These are phyloP conservation scores for Syrphus vitripennis DNA, from an alignment of 2,888 invertebrate species.

Conservation along the genomic window DNA sequence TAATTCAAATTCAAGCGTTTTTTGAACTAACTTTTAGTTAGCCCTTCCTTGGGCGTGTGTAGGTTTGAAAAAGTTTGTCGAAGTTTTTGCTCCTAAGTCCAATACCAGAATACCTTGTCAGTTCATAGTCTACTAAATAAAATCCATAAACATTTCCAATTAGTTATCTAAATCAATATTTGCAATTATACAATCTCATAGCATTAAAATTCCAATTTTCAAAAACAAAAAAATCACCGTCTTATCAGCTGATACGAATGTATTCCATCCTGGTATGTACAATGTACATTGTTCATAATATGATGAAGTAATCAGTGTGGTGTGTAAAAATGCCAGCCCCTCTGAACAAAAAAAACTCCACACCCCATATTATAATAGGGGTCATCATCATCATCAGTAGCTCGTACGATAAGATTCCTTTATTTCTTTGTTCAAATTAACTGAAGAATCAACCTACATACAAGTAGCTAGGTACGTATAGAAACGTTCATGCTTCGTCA, in stretches of 20 bases:
- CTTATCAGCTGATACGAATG: not conserved
- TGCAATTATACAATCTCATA: not conserved
- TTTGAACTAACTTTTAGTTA: too few species aligned
- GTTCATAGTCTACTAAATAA: not conserved
- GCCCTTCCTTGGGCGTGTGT: too few species aligned
- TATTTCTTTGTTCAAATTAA: slow-evolving; percentile 6
- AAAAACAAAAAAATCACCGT: not conserved
- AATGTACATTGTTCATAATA: too few species aligned
- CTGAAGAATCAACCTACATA: not conserved
- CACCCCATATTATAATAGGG: not conserved
- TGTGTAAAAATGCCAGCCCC: slow-evolving; percentile 6
- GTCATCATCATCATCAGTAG: not conserved
- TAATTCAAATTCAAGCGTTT: too few species aligned
- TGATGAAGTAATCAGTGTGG: slow-evolving; percentile 12
- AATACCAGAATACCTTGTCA: too few species aligned
- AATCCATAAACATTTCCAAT: not conserved
- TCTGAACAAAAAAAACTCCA: not conserved
- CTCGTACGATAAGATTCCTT: not conserved
- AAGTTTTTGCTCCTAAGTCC: too few species aligned
- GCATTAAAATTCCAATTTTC: not conserved
- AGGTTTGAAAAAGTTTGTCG: too few species aligned
- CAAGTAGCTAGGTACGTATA: too few species aligned
- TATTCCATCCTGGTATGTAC: too few species aligned
- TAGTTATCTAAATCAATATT: too few species aligned
- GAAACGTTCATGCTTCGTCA: slow-evolving; percentile 27